phyloP scores from a whole-genome alignment of 92 coral and sea anemone species.

The Zoanthus gigantus region DNA sequence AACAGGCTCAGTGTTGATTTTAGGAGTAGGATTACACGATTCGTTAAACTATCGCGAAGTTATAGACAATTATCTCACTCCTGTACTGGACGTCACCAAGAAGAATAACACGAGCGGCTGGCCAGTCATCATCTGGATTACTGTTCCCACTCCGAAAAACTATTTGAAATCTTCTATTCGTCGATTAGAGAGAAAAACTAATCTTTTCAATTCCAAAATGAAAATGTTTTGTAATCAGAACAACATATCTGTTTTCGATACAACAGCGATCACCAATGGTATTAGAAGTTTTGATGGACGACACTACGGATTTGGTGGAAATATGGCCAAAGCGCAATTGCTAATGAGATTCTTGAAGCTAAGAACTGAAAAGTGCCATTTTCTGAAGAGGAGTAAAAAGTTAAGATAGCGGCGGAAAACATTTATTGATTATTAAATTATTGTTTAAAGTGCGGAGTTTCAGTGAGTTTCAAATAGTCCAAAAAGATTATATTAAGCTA shows the following conservation, averaged over 20 bases:
- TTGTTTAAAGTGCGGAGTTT: too few species aligned
- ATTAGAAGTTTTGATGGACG: conserved; percentile 70
- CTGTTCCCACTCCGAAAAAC: conserved; percentile 64
- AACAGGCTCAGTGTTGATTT: conserved; percentile 55
- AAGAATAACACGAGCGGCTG: conserved; percentile 52
- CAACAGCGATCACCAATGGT: conserved; percentile 50
- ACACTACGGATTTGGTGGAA: conserved; percentile 69
- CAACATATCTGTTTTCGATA: conserved; percentile 56
- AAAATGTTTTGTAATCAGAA: conserved; percentile 50
- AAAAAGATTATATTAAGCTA: too few species aligned
- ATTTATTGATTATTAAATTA: neutral
- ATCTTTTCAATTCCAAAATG: conserved; percentile 59
- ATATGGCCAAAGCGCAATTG: conserved; percentile 69
- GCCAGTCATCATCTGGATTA: conserved; percentile 73
- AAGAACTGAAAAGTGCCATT: conserved; percentile 42
- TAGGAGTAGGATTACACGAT: conserved; percentile 72
- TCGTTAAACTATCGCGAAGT: conserved; percentile 50
- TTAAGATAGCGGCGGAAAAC: neutral
- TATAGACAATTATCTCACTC: conserved; percentile 65
- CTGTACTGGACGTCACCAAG: conserved; percentile 49
- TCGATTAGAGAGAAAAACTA: conserved; percentile 37
- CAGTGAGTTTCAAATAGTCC: too few species aligned
- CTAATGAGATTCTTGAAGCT: conserved; percentile 65
- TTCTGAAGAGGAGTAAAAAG: neutral
- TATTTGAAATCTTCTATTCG: conserved; percentile 59